These are phyloP conservation scores for Diploptera punctata DNA, from an alignment of 2,888 invertebrate genomes.

Conservation along the genomic window DNA sequence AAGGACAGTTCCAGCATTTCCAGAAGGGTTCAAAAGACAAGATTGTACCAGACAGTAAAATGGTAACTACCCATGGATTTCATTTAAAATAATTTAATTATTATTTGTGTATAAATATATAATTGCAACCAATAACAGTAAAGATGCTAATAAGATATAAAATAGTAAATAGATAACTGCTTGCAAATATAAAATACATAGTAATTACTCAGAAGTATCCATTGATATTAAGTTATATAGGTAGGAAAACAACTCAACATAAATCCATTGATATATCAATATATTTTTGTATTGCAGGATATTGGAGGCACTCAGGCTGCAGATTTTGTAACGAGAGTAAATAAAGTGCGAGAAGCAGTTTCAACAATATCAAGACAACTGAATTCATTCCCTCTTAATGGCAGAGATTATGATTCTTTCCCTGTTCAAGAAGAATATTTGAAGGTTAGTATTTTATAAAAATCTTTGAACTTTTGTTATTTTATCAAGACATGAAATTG, in stretches of 20 bases:
- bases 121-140: no score
- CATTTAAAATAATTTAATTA: no score
- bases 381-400: conserved; percentile 62
- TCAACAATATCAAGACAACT: conserved; percentile 59
- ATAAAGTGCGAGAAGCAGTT: conserved; percentile 61
- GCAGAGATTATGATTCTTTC: conserved; percentile 68
- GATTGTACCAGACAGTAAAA: conserved; percentile 46
- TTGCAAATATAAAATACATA: no score
- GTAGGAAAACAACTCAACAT: no score
- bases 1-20: conserved; percentile 56
- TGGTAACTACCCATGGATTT: conserved; percentile 19
- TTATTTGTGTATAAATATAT: no score
- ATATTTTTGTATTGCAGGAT: no score
- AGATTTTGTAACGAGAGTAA: conserved; percentile 60
- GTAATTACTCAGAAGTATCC: no score
- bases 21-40: conserved; percentile 51
- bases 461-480: neutral
- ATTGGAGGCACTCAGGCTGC: conserved; percentile 43
- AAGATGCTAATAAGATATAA: no score
- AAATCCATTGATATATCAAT: no score
- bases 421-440: conserved; percentile 65
- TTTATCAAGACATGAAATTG: no score
- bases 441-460: conserved; percentile 34
- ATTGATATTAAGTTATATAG: no score
- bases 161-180: no score